Evolutionary conservation across 2,797 vertebrate species (phyloP).

Genomic region (Smutsia gigantea): DNA sequence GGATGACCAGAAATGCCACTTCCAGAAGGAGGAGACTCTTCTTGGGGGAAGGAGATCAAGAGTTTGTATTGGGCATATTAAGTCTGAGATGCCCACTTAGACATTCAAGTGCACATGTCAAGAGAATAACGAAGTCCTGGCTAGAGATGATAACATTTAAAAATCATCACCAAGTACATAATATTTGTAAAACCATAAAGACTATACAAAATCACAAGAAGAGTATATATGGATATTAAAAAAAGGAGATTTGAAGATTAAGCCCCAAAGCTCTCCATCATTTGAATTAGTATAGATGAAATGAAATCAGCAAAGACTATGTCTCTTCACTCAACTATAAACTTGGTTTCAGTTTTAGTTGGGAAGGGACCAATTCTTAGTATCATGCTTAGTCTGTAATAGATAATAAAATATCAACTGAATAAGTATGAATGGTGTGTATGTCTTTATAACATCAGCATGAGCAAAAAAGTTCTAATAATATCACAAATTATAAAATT

Average conservation of each 20-base stretch:
- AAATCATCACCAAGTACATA: not conserved
- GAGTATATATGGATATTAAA: not conserved
- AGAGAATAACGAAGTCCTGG: not conserved
- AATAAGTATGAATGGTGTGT: not conserved
- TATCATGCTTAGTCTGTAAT: not conserved
- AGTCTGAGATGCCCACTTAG: not conserved
- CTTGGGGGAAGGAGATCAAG: not conserved
- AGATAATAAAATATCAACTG: slow-evolving; percentile 12
- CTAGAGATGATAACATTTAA: not conserved
- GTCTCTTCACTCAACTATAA: not conserved
- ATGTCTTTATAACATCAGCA: not conserved
- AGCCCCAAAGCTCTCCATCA: not conserved
- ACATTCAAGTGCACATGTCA: not conserved
- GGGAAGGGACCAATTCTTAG: not conserved
- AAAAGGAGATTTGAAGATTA: slow-evolving; percentile 3
- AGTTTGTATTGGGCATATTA: not conserved
- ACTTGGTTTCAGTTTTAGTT: not conserved
- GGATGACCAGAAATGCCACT: slow-evolving; percentile 1
- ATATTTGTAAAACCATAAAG: not conserved
- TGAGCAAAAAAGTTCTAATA: not conserved
- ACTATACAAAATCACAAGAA: not conserved
- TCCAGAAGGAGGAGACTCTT: not conserved
- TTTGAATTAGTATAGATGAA: not conserved
- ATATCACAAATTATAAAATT: slow-evolving; percentile 8
- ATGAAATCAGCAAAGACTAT: not conserved